Evolutionary conservation across 2,797 vertebrate genomes (phyloP).

Genomic region (Semotilus atromaculatus): DNA sequence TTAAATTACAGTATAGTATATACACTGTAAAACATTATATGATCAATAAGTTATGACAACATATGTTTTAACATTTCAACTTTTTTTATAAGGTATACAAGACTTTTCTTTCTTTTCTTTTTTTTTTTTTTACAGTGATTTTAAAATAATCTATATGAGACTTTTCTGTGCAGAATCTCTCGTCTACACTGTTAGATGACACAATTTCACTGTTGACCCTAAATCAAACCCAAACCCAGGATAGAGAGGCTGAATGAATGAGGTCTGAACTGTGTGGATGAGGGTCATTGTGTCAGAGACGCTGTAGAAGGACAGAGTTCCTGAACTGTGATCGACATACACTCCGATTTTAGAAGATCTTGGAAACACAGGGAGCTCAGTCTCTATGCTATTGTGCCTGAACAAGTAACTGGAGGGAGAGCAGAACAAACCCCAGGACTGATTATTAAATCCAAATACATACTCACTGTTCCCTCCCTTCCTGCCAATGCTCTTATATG

Average conservation of each 20-base stretch:
- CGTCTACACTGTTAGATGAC: background rate
- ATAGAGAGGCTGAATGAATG: background rate
- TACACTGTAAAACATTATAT: too few relatives aligned
- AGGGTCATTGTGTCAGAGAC: background rate
- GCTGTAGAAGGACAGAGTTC: background rate
- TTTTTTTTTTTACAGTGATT: too few relatives aligned
- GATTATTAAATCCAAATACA: conserved; percentile 7
- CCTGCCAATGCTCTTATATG: background rate
- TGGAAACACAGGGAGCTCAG: too few relatives aligned
- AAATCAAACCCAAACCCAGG: background rate
- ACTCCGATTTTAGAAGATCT: background rate
- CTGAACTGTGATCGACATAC: background rate
- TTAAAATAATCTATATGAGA: background rate
- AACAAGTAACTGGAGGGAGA: background rate
- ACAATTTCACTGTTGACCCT: background rate
- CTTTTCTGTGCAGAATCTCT: background rate
- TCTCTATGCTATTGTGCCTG: background rate
- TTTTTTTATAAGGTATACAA: too few relatives aligned
- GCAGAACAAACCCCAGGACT: conserved; percentile 7
- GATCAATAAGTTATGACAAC: too few relatives aligned
- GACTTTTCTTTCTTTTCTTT: too few relatives aligned
- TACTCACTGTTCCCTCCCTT: background rate
- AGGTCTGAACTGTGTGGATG: background rate
- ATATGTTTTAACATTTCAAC: too few relatives aligned
- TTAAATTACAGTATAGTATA: background rate